phyloP scores from a whole-genome alignment of 2,797 vertebrate species.

The Pteropus rufus region DNA sequence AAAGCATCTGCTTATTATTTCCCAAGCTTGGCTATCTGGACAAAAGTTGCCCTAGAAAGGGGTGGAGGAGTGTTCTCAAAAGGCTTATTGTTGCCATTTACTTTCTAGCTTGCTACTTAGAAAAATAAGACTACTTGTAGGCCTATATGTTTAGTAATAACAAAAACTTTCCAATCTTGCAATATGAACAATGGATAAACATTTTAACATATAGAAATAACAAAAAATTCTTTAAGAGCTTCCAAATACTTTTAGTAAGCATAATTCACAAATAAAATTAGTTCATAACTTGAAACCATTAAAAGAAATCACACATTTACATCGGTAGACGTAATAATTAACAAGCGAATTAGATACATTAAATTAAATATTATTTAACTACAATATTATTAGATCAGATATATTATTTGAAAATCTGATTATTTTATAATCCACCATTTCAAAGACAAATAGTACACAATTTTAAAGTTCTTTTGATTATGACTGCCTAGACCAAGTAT shows the following conservation, averaged over 20 bases:
- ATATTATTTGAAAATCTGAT: neutral
- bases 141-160: conserved; percentile 1
- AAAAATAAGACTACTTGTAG: neutral
- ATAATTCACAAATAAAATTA: neutral
- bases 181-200: neutral
- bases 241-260: conserved; percentile 26
- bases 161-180: neutral
- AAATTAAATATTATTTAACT: conserved; percentile 24
- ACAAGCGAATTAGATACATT: conserved; percentile 5
- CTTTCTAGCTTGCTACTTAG: neutral
- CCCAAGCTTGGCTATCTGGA: neutral
- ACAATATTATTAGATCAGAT: neutral
- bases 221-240: neutral
- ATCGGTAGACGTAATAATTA: neutral
- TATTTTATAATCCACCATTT: neutral
- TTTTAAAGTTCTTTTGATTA: neutral
- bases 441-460: conserved; percentile 10
- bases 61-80: neutral
- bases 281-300: neutral
- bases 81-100: neutral
- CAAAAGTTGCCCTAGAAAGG: neutral
- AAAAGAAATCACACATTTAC: conserved; percentile 31
- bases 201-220: conserved; percentile 30
- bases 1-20: neutral
- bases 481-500: neutral